Percentiles rank a stretch among this genome's conserved stretches.
These are phyloP conservation scores for Nebria ingens DNA, from an alignment of 1,140 invertebrate species.

Conservation along the genomic window DNA sequence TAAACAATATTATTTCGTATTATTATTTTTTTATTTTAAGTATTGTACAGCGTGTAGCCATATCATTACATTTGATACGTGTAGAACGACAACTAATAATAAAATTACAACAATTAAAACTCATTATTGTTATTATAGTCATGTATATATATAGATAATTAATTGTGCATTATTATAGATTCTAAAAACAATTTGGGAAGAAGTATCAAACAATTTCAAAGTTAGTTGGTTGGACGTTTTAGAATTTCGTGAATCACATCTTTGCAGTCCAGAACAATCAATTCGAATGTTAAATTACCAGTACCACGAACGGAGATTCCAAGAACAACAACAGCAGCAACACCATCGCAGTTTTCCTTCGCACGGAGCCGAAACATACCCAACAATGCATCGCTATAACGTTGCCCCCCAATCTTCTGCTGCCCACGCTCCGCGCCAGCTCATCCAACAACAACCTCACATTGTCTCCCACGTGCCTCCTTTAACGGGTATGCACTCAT, in stretches of 20 bases:
- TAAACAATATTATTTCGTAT: too few species aligned
- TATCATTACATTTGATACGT: too few species aligned
- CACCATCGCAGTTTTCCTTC: not conserved
- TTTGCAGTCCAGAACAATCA: constrained; percentile 47
- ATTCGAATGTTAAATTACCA: constrained; percentile 38
- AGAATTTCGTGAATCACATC: constrained; percentile 50
- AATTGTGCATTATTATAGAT: constrained; percentile 32
- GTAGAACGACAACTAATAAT: too few species aligned
- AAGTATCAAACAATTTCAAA: constrained; percentile 39
- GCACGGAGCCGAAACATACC: not conserved
- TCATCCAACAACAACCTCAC: not conserved
- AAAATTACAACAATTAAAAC: too few species aligned
- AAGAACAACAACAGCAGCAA: constrained; percentile 23
- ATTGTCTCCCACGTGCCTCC: not conserved
- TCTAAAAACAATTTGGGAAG: constrained; percentile 46
- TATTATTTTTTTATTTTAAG: too few species aligned
- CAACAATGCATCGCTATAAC: not conserved
- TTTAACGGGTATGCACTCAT: constrained; percentile 15
- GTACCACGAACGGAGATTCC: constrained; percentile 34
- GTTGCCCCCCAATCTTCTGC: not conserved
- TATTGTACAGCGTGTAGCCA: too few species aligned
- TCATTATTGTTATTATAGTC: too few species aligned
- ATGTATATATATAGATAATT: too few species aligned
- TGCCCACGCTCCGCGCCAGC: not conserved
- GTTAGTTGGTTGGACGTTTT: constrained; percentile 55